Percentiles rank a stretch among this genome's conserved stretches.
phyloP scores from a whole-genome alignment of 2,888 invertebrate genomes.

The Mythimna albipuncta region DNA sequence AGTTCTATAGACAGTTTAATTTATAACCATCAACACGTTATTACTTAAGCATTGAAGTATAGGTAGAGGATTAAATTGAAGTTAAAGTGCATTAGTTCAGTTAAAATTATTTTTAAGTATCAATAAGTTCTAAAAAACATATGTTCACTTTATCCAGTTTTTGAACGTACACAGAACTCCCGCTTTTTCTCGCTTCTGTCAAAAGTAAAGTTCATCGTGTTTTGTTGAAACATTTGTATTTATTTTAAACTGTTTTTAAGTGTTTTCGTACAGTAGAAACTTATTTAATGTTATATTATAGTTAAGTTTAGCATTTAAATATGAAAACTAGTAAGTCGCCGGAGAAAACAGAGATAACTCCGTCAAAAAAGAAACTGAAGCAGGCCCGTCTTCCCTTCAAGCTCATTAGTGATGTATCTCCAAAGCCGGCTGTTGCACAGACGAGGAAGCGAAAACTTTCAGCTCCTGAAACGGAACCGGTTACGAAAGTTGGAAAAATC shows the following conservation, averaged over 20 bases:
- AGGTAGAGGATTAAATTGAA: background rate
- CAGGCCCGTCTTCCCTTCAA: conserved; percentile 92
- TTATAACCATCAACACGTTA: background rate
- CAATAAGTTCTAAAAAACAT: background rate
- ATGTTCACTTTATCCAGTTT: conserved; percentile 7
- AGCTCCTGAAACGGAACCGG: conserved; percentile 76
- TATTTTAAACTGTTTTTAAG: conserved; percentile 53
- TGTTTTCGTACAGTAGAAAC: conserved; percentile 33
- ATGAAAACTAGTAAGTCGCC: conserved; percentile 86
- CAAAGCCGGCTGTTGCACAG: conserved; percentile 74
- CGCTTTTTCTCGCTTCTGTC: conserved; percentile 78
- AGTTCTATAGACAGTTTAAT: background rate
- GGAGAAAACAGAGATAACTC: conserved; percentile 81
- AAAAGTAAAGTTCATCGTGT: conserved; percentile 73
- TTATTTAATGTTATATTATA: conserved; percentile 58
- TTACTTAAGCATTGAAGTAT: background rate
- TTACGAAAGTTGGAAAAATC: conserved; percentile 83
- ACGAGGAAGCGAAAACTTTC: conserved; percentile 87
- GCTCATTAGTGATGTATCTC: conserved; percentile 85
- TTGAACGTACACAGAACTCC: conserved; percentile 71
- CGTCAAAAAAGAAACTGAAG: conserved; percentile 90
- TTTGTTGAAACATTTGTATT: conserved; percentile 67
- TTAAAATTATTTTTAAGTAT: background rate
- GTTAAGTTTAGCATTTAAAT: conserved; percentile 58
- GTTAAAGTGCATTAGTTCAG: background rate